phyloP scores from a whole-genome alignment of 1,140 invertebrate genomes.

The Phocides pigmalion region DNA sequence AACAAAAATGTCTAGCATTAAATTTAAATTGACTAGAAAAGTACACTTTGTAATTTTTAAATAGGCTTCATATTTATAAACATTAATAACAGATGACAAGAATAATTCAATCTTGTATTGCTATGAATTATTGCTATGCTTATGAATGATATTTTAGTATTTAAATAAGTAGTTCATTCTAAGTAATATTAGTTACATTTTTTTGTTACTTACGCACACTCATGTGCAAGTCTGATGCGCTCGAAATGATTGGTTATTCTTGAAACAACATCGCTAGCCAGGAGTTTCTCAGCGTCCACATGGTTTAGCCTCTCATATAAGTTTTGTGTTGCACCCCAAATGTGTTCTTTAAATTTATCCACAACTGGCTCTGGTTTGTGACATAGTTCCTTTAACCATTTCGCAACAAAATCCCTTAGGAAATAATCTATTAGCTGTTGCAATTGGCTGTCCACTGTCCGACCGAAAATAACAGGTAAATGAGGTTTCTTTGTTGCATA shows the following conservation, averaged over 20 bases:
- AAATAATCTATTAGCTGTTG: conserved; percentile 93
- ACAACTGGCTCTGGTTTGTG: conserved; percentile 85
- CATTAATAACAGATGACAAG: too few species aligned
- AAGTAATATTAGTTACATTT: too few species aligned
- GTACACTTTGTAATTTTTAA: too few species aligned
- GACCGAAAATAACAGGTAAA: conserved; percentile 89
- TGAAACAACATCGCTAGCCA: conserved; percentile 92
- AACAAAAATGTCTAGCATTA: too few species aligned
- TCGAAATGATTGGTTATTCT: conserved; percentile 94
- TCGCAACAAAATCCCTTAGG: conserved; percentile 90
- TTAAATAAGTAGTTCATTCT: too few species aligned
- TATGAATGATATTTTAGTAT: too few species aligned
- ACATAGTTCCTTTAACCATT: conserved; percentile 89
- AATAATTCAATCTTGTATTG: too few species aligned
- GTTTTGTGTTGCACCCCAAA: conserved; percentile 90
- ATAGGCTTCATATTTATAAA: too few species aligned
- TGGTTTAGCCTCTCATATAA: conserved; percentile 88
- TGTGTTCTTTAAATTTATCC: conserved; percentile 90
- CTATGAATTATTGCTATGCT: too few species aligned
- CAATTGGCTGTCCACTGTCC: conserved; percentile 92
- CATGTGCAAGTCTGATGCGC: conserved; percentile 90
- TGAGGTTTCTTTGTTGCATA: conserved; percentile 75
- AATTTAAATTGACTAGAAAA: too few species aligned
- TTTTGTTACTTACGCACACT: conserved; percentile 89
- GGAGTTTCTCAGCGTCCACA: conserved; percentile 92